These are phyloP conservation scores for Eilema caniola DNA, from an alignment of 2,888 invertebrate species.

Conservation along the genomic window DNA sequence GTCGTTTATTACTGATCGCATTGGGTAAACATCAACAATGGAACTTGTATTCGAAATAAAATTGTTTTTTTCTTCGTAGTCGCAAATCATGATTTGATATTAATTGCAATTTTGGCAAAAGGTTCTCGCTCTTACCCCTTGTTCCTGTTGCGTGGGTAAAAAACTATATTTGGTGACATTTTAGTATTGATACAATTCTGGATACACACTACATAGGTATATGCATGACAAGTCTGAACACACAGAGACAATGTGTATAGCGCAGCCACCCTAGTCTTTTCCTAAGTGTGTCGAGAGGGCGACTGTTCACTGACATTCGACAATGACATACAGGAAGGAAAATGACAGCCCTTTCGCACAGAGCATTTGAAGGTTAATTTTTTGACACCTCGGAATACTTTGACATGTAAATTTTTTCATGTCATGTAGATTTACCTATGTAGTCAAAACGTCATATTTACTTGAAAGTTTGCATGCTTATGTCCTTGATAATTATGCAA, in stretches of 20 bases:
- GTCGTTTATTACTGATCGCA: background rate
- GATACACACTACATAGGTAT: background rate
- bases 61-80: no score
- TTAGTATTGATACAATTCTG: background rate
- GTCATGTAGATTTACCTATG: no score
- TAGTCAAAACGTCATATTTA: no score
- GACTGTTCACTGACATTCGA: conserved; percentile 20
- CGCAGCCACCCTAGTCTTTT: conserved; percentile 11
- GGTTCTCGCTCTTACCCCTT: background rate
- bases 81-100: no score
- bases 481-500: no score
- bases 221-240: background rate
- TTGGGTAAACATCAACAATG: no score
- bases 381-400: background rate
- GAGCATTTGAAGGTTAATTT: background rate
- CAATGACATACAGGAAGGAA: conserved; percentile 15
- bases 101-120: no score
- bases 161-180: background rate
- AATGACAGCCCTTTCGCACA: background rate
- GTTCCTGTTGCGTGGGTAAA: no score
- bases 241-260: background rate
- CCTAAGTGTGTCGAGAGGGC: conserved; percentile 17
- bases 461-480: no score
- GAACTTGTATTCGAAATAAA: no score
- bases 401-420: background rate